Conservation (phyloP, 2,888 invertebrate species). For the Mantis religiosa region DNA sequence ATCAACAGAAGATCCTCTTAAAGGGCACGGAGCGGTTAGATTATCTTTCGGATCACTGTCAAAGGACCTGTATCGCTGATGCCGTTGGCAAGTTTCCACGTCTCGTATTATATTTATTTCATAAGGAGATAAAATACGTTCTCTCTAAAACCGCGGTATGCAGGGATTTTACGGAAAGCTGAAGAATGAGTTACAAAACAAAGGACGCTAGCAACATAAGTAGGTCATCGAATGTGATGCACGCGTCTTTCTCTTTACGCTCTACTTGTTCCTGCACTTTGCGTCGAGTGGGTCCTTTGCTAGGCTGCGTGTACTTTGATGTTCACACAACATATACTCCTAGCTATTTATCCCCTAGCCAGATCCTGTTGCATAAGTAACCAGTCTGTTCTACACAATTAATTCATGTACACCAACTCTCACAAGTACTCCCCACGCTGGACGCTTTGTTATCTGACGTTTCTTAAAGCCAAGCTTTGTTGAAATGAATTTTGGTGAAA, state of each 20-base stretch:
- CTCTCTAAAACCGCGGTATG: not conserved
- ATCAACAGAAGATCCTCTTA: not conserved
- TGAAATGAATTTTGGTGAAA: too few species aligned
- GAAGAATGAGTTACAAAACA: not conserved
- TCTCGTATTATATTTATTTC: not conserved
- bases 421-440: not conserved
- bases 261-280: not conserved
- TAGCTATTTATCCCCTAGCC: not conserved
- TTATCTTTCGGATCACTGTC: not conserved
- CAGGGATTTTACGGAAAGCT: too few species aligned
- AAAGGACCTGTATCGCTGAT: not conserved
- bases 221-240: not conserved
- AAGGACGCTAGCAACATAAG: not conserved
- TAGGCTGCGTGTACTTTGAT: not conserved
- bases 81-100: not conserved
- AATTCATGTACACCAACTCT: not conserved
- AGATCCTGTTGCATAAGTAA: not conserved
- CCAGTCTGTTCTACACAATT: not conserved
- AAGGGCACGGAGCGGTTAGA: not conserved
- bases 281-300: not conserved
- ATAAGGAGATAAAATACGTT: not conserved
- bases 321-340: not conserved
- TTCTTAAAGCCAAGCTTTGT: not conserved
- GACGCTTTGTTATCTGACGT: not conserved
- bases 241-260: not conserved